Conservation (phyloP, 2,113 vertebrate genomes). For the Cephalopterus ornatus region DNA sequence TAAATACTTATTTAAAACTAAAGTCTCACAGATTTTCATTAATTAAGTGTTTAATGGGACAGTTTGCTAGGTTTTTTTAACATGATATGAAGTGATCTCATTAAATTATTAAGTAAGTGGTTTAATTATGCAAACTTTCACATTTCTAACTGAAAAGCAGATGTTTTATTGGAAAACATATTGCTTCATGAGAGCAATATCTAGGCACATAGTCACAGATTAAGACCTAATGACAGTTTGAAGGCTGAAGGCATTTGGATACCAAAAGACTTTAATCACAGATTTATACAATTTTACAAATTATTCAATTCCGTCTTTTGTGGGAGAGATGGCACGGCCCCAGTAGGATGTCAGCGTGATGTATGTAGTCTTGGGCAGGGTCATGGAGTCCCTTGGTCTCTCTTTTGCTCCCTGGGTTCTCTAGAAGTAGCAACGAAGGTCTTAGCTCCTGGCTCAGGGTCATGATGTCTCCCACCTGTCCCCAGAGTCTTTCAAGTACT, state of each 20-base stretch:
- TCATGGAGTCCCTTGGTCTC: neutral
- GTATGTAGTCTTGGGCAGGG: neutral
- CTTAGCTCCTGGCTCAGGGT: neutral
- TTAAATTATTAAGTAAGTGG: slow-evolving; percentile 54
- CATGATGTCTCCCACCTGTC: neutral
- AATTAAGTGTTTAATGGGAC: neutral
- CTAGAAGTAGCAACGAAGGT: neutral
- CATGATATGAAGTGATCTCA: neutral
- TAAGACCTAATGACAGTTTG: neutral
- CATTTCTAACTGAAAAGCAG: neutral
- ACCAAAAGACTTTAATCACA: neutral
- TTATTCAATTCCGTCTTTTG: accelerated
- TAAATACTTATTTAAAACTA: neutral
- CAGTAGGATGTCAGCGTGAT: neutral
- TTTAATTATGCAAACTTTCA: slow-evolving; percentile 50
- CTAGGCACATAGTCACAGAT: neutral
- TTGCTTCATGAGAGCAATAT: neutral
- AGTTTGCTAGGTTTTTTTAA: slow-evolving; percentile 1
- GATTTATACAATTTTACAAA: neutral
- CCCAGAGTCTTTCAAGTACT: neutral
- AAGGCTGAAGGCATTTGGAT: neutral
- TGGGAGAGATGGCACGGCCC: neutral
- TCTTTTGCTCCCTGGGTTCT: neutral
- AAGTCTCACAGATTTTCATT: neutral
- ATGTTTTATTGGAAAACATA: neutral